Percentiles rank a stretch among this genome's conserved stretches.
Conservation (phyloP, 2,888 invertebrate genomes). For the Eupithecia pulchellata region DNA sequence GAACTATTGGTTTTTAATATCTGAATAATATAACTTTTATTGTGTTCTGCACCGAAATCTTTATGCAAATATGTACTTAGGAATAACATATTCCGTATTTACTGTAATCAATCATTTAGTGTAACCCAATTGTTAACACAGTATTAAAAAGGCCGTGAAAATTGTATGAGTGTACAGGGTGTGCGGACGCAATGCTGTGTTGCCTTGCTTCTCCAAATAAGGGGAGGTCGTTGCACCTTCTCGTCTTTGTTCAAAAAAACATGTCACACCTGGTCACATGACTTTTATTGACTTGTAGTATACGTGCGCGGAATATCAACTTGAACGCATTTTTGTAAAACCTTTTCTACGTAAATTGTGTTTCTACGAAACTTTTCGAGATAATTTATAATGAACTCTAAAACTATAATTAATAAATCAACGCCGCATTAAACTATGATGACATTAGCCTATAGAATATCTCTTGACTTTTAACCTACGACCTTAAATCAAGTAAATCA, state of each 20-base stretch:
- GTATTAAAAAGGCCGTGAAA: conserved; percentile 39
- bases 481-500: conserved; percentile 37
- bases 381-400: neutral
- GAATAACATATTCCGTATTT: neutral
- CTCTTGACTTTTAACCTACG: conserved; percentile 41
- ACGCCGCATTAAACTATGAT: conserved; percentile 38
- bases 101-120: neutral
- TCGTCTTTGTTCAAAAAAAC: conserved; percentile 75
- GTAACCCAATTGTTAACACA: conserved; percentile 13
- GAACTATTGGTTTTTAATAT: neutral
- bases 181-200: conserved; percentile 45
- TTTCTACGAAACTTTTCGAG: conserved; percentile 27
- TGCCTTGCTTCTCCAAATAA: conserved; percentile 74
- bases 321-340: conserved; percentile 51
- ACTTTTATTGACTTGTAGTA: conserved; percentile 56
- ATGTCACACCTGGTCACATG: conserved; percentile 69
- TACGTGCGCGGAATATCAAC: conserved; percentile 72
- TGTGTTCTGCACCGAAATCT: neutral
- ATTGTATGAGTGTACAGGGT: conserved; percentile 49
- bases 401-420: conserved; percentile 32
- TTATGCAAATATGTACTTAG: neutral
- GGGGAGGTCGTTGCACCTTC: conserved; percentile 76
- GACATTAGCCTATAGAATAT: conserved; percentile 40
- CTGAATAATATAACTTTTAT: neutral
- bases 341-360: conserved; percentile 50